Evolutionary conservation across 2,888 invertebrate species (phyloP).

Genomic region (Lasioglossum calceatum): DNA sequence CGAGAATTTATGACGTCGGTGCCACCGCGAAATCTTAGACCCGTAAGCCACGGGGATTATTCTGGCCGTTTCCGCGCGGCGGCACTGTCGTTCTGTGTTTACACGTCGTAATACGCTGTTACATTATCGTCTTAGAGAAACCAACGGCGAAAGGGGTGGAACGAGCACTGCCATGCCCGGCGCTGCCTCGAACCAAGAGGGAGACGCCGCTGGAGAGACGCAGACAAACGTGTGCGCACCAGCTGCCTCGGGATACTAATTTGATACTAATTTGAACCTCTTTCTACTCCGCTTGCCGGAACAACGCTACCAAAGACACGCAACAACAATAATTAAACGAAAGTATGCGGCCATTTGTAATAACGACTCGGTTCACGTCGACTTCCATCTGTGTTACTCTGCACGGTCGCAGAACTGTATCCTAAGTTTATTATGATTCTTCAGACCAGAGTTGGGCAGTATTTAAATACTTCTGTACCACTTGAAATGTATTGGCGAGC

Average conservation of each 20-base stretch:
- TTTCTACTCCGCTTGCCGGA: not conserved
- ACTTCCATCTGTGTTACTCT: too few relatives aligned
- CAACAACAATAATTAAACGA: slow-evolving; percentile 1
- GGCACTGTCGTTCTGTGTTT: slow-evolving; percentile 42
- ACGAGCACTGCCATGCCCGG: not conserved
- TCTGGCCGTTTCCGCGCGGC: slow-evolving; percentile 32
- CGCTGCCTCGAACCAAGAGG: not conserved
- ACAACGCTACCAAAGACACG: too few relatives aligned
- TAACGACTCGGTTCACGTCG: too few relatives aligned
- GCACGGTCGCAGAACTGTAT: not conserved
- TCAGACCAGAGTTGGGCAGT: too few relatives aligned
- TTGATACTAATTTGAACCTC: slow-evolving; percentile 26
- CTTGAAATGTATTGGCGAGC: too few relatives aligned
- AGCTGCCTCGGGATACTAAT: slow-evolving; percentile 25
- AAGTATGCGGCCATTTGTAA: not conserved
- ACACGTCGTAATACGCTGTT: slow-evolving; percentile 49
- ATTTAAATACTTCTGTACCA: too few relatives aligned
- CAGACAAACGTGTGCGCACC: not conserved
- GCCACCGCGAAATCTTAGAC: slow-evolving; percentile 43
- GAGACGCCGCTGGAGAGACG: not conserved
- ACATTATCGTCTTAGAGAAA: slow-evolving; percentile 40
- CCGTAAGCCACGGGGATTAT: slow-evolving; percentile 42
- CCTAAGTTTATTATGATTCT: not conserved
- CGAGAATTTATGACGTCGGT: slow-evolving; percentile 34
- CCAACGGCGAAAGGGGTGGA: slow-evolving; percentile 5